phyloP scores from a whole-genome alignment of 2,888 invertebrate genomes.

The Noctua comes region DNA sequence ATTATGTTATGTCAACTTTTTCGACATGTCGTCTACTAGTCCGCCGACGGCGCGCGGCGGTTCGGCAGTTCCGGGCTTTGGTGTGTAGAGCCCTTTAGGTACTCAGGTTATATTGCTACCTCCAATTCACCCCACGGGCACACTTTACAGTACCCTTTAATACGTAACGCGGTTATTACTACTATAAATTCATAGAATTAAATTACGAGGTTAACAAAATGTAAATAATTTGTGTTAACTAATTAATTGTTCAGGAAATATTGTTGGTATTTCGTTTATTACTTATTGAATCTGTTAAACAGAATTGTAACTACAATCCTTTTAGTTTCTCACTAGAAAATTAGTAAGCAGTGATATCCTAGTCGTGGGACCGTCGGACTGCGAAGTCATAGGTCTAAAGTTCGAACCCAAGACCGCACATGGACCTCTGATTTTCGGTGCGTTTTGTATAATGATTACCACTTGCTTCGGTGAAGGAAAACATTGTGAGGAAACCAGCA shows the following conservation, averaged over 20 bases:
- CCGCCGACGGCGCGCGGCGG: background rate
- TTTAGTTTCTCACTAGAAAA: background rate
- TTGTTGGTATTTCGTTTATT: background rate
- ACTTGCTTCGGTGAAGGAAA: too few species aligned
- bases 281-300: background rate
- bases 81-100: slow-evolving; percentile 1
- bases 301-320: background rate
- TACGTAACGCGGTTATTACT: slow-evolving; percentile 29
- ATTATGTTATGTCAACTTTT: background rate
- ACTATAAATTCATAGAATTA: slow-evolving; percentile 35
- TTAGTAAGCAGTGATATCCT: too few species aligned
- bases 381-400: too few species aligned
- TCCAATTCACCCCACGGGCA: slow-evolving; percentile 28
- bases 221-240: slow-evolving; percentile 1
- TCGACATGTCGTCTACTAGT: background rate
- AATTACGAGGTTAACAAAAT: slow-evolving; percentile 15
- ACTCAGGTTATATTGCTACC: slow-evolving; percentile 44
- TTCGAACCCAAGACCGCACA: too few species aligned
- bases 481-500: too few species aligned
- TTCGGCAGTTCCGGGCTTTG: too few species aligned
- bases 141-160: slow-evolving; percentile 14
- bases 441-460: too few species aligned
- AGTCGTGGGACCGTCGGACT: too few species aligned
- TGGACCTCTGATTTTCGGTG: too few species aligned
- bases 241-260: slow-evolving; percentile 17